Evolutionary conservation across 2,113 vertebrate species (phyloP).

Genomic region (Malurus melanocephalus): DNA sequence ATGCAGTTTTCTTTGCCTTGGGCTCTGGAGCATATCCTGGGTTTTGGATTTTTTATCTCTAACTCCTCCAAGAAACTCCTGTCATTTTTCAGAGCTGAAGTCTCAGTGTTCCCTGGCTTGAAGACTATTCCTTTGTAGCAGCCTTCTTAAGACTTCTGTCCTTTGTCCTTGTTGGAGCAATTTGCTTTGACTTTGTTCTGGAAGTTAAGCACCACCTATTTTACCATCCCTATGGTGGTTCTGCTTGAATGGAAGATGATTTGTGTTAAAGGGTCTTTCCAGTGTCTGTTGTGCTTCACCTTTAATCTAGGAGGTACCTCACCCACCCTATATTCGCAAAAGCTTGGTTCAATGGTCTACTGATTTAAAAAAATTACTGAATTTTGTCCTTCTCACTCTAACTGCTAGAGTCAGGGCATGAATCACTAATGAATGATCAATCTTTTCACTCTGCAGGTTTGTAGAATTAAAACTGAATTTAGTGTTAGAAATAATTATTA

Average conservation of each 20-base stretch:
- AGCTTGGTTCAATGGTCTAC: not conserved
- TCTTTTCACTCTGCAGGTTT: not conserved
- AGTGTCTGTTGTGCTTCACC: not conserved
- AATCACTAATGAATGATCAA: not conserved
- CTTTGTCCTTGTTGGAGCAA: not conserved
- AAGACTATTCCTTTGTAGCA: not conserved
- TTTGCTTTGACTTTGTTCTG: not conserved
- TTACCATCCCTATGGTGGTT: not conserved
- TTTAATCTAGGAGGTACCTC: not conserved
- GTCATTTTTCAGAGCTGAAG: not conserved
- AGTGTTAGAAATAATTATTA: not conserved
- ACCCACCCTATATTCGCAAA: not conserved
- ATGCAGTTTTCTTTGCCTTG: not conserved
- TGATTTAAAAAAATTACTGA: not conserved
- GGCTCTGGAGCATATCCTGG: not conserved
- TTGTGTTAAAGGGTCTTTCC: not conserved
- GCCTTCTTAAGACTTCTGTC: not conserved
- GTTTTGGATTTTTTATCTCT: not conserved
- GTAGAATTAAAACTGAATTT: not conserved
- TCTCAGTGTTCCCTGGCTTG: not conserved
- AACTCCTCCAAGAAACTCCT: not conserved
- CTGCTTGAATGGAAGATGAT: not conserved
- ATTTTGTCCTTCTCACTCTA: not conserved
- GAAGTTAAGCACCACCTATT: not conserved
- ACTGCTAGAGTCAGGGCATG: not conserved